phyloP scores from a whole-genome alignment of 2,113 vertebrate genomes.

The rabbit (Oryctolagus cuniculus) region DNA sequence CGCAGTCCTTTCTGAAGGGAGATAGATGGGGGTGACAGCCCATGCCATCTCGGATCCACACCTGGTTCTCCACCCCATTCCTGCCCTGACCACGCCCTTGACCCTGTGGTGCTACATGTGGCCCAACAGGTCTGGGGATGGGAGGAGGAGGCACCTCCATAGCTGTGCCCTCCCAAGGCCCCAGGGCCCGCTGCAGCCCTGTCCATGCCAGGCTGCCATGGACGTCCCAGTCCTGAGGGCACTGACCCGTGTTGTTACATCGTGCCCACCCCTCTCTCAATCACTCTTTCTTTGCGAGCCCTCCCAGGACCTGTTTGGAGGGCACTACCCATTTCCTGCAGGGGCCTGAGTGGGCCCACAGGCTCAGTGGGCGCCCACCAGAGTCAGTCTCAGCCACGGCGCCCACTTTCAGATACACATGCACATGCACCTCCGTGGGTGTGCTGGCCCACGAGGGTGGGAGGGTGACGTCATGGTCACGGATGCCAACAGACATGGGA shows the following conservation, averaged over 20 bases:
- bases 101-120: no score
- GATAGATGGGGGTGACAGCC: neutral
- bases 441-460: neutral
- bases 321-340: neutral
- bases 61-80: no score
- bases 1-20: neutral
- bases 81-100: neutral
- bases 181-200: neutral
- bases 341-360: no score
- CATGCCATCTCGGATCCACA: neutral
- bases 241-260: no score
- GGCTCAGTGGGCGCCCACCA: neutral
- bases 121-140: no score
- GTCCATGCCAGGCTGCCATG: fast-evolving
- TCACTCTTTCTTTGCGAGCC: neutral
- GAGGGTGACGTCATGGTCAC: neutral
- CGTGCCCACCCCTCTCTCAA: neutral
- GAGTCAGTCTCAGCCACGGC: no score
- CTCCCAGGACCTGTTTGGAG: neutral
- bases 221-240: neutral
- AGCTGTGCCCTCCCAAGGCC: neutral
- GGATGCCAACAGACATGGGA: neutral
- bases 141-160: neutral
- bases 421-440: fast-evolving
- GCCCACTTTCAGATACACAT: neutral